Evolutionary conservation across 2,113 vertebrate species (phyloP).

Genomic region (Eulacestoma nigropectus): DNA sequence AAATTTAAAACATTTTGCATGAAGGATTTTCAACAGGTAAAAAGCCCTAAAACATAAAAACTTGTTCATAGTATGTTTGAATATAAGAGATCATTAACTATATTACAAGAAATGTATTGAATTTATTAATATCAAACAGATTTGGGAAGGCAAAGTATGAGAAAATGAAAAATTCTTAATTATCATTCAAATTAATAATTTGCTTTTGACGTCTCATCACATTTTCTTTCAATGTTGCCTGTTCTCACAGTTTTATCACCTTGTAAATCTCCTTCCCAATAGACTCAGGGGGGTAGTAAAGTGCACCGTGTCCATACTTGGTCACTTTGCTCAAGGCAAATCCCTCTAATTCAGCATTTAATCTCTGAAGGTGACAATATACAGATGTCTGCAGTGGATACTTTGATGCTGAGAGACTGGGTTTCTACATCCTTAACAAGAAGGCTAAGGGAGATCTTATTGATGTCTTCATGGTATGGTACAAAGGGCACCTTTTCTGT

Average conservation of each 20-base stretch:
- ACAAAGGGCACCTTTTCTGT: background rate
- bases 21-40: background rate
- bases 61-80: background rate
- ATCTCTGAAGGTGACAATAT: background rate
- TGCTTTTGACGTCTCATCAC: background rate
- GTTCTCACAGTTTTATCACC: background rate
- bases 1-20: background rate
- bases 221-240: background rate
- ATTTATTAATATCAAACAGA: background rate
- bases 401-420: background rate
- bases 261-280: background rate
- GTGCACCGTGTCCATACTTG: background rate
- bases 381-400: background rate
- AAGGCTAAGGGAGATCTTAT: background rate
- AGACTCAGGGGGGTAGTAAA: background rate
- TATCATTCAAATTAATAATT: background rate
- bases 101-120: background rate
- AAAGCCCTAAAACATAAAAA: background rate
- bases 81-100: background rate
- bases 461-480: background rate
- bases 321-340: background rate
- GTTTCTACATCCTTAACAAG: background rate
- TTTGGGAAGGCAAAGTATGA: background rate
- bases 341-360: background rate
- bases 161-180: background rate